A percentile compares a stretch with the other conserved stretches of the same genome.
Evolutionary conservation across 2,113 vertebrate species (phyloP).

Genomic region (Tragelaphus scriptus): DNA sequence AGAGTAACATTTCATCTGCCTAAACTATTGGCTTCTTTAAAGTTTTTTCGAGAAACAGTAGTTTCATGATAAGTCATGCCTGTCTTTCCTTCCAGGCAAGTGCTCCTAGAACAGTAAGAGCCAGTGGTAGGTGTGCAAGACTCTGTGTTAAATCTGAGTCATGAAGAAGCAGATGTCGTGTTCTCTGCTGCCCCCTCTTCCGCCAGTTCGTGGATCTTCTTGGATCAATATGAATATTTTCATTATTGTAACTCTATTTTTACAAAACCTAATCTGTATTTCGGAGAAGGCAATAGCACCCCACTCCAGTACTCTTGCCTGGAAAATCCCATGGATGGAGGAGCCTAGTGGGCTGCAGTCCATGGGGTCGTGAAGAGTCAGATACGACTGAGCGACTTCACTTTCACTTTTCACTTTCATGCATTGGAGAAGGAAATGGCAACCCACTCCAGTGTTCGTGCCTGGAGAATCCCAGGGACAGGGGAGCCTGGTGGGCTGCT

Average conservation of each 20-base stretch:
- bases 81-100: rapidly evolving
- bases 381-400: too few species aligned
- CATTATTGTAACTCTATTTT: not conserved
- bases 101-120: not conserved
- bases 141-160: not conserved
- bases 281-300: too few species aligned
- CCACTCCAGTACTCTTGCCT: too few species aligned
- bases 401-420: too few species aligned
- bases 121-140: rapidly evolving
- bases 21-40: not conserved
- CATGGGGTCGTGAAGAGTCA: too few species aligned
- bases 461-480: too few species aligned
- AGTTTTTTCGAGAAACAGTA: not conserved
- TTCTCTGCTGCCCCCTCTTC: not conserved
- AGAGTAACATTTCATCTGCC: not conserved
- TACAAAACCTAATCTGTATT: not conserved
- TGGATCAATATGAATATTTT: not conserved
- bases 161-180: not conserved
- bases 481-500: too few species aligned
- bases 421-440: too few species aligned
- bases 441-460: too few species aligned
- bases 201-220: not conserved
- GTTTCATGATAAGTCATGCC: not conserved
- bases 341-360: too few species aligned
- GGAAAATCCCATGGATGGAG: too few species aligned